phyloP scores from a whole-genome alignment of 2,888 invertebrate genomes.

The Xanthia togata region DNA sequence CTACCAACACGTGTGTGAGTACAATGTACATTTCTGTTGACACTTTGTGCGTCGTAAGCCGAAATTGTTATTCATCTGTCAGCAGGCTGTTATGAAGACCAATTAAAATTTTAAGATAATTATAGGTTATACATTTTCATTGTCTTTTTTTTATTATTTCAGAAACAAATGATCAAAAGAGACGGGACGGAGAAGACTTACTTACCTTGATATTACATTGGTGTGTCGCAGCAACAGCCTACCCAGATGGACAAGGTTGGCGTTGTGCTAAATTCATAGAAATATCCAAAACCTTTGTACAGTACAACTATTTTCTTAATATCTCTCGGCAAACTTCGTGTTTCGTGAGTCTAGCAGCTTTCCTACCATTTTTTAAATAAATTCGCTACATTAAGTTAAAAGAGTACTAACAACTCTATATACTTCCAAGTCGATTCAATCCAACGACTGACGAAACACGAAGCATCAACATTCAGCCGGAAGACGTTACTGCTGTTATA shows the following conservation, averaged over 20 bases:
- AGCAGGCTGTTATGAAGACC: no score
- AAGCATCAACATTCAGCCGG: background rate
- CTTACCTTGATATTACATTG: conserved; percentile 10
- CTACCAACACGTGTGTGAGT: background rate
- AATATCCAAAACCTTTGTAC: background rate
- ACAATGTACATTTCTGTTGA: background rate
- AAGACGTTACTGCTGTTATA: background rate
- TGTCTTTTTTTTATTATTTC: no score
- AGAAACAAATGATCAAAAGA: background rate
- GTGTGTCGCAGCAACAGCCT: background rate
- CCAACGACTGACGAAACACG: no score
- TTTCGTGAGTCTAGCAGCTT: no score
- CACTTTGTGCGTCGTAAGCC: background rate
- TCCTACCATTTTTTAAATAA: no score
- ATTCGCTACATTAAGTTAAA: no score
- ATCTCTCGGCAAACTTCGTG: no score
- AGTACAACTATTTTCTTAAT: no score
- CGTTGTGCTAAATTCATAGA: background rate
- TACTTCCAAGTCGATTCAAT: no score
- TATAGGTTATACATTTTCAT: no score
- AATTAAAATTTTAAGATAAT: background rate
- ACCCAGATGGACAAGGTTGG: background rate
- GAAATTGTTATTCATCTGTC: background rate
- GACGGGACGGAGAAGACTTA: background rate
- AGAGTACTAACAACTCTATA: no score